Evolutionary conservation across 2,113 vertebrate genomes (phyloP), one percentile per base, ranked within the genome.

Genomic region (Anarhynchus alexandrinus): DNA sequence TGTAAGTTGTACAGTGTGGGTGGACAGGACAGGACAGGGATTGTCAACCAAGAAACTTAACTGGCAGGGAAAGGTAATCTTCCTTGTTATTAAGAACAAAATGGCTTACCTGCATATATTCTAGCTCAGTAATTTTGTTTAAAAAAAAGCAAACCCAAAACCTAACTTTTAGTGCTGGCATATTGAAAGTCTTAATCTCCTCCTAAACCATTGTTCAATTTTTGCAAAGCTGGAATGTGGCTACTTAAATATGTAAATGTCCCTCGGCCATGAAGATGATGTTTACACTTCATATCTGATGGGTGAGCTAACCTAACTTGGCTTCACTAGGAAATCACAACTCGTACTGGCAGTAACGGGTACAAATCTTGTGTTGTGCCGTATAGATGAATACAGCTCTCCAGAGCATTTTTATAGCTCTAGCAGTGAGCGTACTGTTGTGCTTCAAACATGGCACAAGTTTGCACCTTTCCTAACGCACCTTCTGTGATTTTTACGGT

Each of bases 401-500:
- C 55, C 19, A 29, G 42, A 69, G 54, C 26, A 8, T 30, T 85
- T 34, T 38, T 14, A 5, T 40, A 21, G 42, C 47, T 62, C 27
- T 36, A 47, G 82, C 34, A 52, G 17, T 3, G 30, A 80, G n/a
- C 9, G 4, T 25, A 12, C n/a, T 49, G 27, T 30, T 64, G 74
- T 6, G 9, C 43, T 81, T 64, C 49, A 32, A 36, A 64, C 15
- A 8, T 6, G 32, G 23, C 55, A 19, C 12, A 9, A 43, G 22
- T 55, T 40, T 34, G 30, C 7, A 18, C 13, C 30, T 78, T 57
- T 32, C 52, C 42, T 45, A 22, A 45, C 57, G 32, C 36, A 62
- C 34, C 13, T 54, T 27, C 32, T 0, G 0, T 70, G 38, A 38
- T 18, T 38, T 69, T 49, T 71, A 29, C 0, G 0, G 27, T 78